Percentiles rank a stretch among this genome's conserved stretches.
These are phyloP conservation scores for Macaria liturata DNA, from an alignment of 2,888 invertebrate species.

Conservation along the genomic window DNA sequence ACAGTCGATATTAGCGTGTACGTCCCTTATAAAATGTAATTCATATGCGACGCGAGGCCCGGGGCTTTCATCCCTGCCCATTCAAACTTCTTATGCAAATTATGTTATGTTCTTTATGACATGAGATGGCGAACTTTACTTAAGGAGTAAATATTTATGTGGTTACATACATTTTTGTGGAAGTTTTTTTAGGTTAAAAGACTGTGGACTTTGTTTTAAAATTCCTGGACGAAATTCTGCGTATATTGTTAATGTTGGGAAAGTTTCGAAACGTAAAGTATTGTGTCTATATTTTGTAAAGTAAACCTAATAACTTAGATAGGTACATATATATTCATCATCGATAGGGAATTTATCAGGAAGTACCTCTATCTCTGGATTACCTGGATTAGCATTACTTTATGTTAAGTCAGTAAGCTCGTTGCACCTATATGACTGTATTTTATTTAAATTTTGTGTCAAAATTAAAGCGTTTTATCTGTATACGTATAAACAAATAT, in stretches of 20 bases:
- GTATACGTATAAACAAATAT: too few species aligned
- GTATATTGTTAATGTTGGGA: not conserved
- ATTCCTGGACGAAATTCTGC: not conserved
- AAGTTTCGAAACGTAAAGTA: not conserved
- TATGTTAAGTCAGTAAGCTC: too few species aligned
- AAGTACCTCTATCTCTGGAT: too few species aligned
- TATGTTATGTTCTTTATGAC: constrained; percentile 78
- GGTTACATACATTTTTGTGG: constrained; percentile 51
- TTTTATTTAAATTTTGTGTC: too few species aligned
- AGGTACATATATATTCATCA: too few species aligned
- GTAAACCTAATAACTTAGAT: too few species aligned
- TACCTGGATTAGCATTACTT: too few species aligned
- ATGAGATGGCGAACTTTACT: constrained; percentile 78
- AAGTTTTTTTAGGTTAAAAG: constrained; percentile 20
- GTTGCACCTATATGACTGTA: too few species aligned
- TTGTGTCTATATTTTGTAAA: too few species aligned
- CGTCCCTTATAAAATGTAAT: constrained; percentile 72
- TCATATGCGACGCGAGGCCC: constrained; percentile 76
- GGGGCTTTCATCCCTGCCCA: constrained; percentile 75
- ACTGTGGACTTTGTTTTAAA: constrained; percentile 11
- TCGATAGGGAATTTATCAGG: too few species aligned
- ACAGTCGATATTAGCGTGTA: constrained; percentile 55
- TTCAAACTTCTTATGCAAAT: constrained; percentile 82
- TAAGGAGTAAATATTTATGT: constrained; percentile 74
- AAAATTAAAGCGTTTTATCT: too few species aligned